Conservation (phyloP, 1,140 invertebrate genomes). For the Theocolax elegans region DNA sequence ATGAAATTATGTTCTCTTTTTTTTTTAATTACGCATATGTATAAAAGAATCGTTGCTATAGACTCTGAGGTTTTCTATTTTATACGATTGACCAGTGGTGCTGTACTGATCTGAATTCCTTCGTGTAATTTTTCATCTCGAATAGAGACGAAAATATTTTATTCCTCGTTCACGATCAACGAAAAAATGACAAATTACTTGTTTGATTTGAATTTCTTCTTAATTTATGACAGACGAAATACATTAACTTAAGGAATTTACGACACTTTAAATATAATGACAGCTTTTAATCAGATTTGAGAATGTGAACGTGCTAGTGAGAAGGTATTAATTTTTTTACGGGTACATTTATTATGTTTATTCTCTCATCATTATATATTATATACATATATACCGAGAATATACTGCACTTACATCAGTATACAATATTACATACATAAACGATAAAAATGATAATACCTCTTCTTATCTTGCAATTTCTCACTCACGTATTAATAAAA, state of each 20-base stretch:
- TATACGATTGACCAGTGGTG: not conserved
- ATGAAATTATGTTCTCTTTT: not conserved
- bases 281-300: no score
- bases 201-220: not conserved
- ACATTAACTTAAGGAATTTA: not conserved
- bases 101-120: not conserved
- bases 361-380: no score
- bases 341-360: no score
- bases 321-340: no score
- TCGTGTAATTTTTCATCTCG: conserved; percentile 6
- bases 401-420: no score
- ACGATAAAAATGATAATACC: no score
- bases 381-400: no score
- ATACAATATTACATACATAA: no score
- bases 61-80: conserved; percentile 1
- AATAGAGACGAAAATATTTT: conserved; percentile 17
- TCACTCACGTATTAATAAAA: no score
- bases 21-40: not conserved
- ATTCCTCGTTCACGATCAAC: not conserved
- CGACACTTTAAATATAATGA: not conserved
- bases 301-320: no score
- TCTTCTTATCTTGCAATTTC: no score
- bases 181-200: conserved; percentile 15
- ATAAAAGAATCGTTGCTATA: not conserved
- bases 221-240: not conserved